These are phyloP conservation scores for Sinocyclocheilus grahami DNA, from an alignment of 2,113 vertebrate genomes.

Conservation along the genomic window DNA sequence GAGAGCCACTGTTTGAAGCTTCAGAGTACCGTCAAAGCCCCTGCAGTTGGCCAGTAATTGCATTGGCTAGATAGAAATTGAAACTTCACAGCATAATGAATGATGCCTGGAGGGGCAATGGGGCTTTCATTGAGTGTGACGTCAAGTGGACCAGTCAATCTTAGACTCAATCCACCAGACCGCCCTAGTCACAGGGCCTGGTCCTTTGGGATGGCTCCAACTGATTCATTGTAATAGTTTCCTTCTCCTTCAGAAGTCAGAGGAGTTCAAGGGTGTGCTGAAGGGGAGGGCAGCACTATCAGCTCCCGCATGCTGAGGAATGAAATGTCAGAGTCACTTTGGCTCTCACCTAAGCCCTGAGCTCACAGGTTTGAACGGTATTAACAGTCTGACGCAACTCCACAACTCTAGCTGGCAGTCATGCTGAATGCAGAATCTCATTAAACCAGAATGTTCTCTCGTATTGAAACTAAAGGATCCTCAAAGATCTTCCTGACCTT, in stretches of 20 bases:
- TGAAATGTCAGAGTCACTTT: constrained; percentile 68
- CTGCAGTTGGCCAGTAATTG: constrained; percentile 65
- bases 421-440: constrained; percentile 14
- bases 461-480: constrained; percentile 1
- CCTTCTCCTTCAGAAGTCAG: constrained; percentile 22
- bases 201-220: constrained; percentile 9
- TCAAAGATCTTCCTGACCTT: neutral
- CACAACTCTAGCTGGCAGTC: neutral
- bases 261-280: constrained; percentile 51
- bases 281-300: constrained; percentile 55
- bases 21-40: constrained; percentile 50
- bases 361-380: constrained; percentile 55
- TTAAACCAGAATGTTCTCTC: neutral
- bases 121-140: constrained; percentile 63
- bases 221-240: constrained; percentile 25
- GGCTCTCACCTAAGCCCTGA: constrained; percentile 48
- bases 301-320: constrained; percentile 62
- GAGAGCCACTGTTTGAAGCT: constrained; percentile 61
- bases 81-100: constrained; percentile 73
- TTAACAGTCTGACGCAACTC: constrained; percentile 43
- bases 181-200: constrained; percentile 49
- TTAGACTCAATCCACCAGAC: constrained; percentile 58
- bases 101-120: constrained; percentile 59
- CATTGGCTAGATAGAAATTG: constrained; percentile 63
- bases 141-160: constrained; percentile 57